Percentiles rank a stretch among this genome's conserved stretches.
These are phyloP conservation scores for Laothoe populi DNA, from an alignment of 2,888 invertebrate species.

Conservation along the genomic window DNA sequence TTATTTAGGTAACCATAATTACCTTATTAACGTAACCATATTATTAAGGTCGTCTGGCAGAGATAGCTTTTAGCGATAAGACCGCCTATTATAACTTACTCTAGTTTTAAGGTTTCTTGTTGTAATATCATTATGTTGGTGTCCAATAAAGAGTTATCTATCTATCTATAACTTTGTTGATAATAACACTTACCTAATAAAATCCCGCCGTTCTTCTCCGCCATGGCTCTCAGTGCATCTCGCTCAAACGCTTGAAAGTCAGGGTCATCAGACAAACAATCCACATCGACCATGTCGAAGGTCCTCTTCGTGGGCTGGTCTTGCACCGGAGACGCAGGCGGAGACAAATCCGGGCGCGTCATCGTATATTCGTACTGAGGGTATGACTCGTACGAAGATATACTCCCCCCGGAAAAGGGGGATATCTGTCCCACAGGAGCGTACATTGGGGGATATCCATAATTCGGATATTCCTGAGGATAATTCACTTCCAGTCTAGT, in stretches of 20 bases:
- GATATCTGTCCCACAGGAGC: conserved; percentile 45
- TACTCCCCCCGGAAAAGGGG: conserved; percentile 46
- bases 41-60: too few relatives aligned
- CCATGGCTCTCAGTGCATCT: conserved; percentile 87
- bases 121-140: too few relatives aligned
- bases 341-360: conserved; percentile 39
- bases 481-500: conserved; percentile 8
- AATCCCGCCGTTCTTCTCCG: conserved; percentile 83
- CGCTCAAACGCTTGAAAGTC: conserved; percentile 88
- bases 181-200: conserved; percentile 40
- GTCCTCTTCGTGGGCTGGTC: conserved; percentile 34
- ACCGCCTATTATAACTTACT: too few relatives aligned
- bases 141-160: too few relatives aligned
- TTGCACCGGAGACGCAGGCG: conserved; percentile 46
- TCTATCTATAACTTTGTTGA: too few relatives aligned
- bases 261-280: conserved; percentile 67
- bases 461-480: conserved; percentile 26
- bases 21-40: too few relatives aligned
- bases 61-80: too few relatives aligned
- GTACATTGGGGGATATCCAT: conserved; percentile 31
- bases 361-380: conserved; percentile 12
- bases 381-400: conserved; percentile 44
- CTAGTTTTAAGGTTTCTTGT: too few relatives aligned
- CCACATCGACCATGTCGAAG: conserved; percentile 44
- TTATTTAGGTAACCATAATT: too few relatives aligned